A percentile compares a stretch with the other conserved stretches of the same genome.
Evolutionary conservation across 64 coral and sea anemone genomes (phyloP).

Genomic region (Montipora cactus): DNA sequence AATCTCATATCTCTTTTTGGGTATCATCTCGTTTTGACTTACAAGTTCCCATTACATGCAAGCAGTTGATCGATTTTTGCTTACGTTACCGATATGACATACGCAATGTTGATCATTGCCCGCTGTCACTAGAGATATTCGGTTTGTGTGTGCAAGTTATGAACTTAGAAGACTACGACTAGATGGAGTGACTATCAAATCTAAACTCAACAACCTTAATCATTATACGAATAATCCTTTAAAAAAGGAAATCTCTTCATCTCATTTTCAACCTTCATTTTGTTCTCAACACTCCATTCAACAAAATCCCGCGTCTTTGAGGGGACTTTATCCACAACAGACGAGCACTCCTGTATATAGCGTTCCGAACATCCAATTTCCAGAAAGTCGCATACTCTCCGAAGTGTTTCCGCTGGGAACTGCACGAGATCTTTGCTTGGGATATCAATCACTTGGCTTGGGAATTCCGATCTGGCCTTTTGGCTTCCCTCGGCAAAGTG

Average conservation of each 20-base stretch:
- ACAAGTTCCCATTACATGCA: no score
- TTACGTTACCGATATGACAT: no score
- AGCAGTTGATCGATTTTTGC: no score
- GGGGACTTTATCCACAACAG: conserved; percentile 3
- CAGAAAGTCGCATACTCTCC: neutral
- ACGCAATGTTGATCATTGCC: no score
- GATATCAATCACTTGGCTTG: neutral
- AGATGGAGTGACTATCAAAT: no score
- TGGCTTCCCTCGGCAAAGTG: neutral
- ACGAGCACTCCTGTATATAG: conserved; percentile 3
- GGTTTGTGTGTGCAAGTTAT: no score
- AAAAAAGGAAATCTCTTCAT: conserved; percentile 9
- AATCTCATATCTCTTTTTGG: no score
- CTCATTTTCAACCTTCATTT: neutral
- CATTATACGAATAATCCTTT: neutral
- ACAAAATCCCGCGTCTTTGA: conserved; percentile 6
- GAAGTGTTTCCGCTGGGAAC: neutral
- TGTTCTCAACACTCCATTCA: neutral
- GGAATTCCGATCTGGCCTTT: neutral
- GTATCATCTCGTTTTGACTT: no score
- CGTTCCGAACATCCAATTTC: neutral
- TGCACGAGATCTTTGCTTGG: neutral
- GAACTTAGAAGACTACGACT: no score
- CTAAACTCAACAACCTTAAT: neutral
- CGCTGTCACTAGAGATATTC: no score